Evolutionary conservation across 2,113 vertebrate species (phyloP), one percentile per base, ranked within the genome.

Genomic region (Dasyprocta punctata): DNA sequence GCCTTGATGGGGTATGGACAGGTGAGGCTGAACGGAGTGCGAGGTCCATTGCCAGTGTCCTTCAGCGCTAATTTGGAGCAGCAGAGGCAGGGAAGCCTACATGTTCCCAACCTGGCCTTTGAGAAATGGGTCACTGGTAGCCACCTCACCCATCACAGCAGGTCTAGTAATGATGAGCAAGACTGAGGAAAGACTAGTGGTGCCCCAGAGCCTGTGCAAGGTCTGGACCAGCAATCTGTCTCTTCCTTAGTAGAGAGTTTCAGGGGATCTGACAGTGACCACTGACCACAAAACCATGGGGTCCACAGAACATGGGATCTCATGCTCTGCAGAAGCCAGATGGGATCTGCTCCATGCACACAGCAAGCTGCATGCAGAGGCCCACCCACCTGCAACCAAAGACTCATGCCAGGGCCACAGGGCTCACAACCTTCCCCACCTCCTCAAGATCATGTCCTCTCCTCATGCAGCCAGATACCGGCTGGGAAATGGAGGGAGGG

Each of bases 331-430:
- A 58, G 1, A 33, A 90, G 73, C 44, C 16, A 19, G 47, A 73
- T 58, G 24, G 78, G 5, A 52, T 38, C 52, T 67, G 26, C 20
- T 73, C 12, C 7, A 36, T 4, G 19, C 6, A 56, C n/a, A 47
- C 1, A 7, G 5, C 61, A 16, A 22, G 52, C 16, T 71, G 36
- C 44, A 33, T 3, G 0, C 16, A 56, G 38, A 83, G 41, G 41
- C 33, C 44, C 73, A 90, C 63, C 36, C 77, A 58, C 16, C 44
- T 63, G 19, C 71, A 77, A 14, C 58, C 28, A 69, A 61, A 67
- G 44, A 44, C 11, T 10, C 9, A 36, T 26, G 4, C 33, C 13
- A 0, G 7, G 7, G 20, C n/a, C 17, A 17, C 5, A 54, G 33
- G 7, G 41, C 36, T 52, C 20, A 10, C 11, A 26, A 38, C 28